phyloP scores from a whole-genome alignment of 2,888 invertebrate genomes.

The Drosophila rubida region DNA sequence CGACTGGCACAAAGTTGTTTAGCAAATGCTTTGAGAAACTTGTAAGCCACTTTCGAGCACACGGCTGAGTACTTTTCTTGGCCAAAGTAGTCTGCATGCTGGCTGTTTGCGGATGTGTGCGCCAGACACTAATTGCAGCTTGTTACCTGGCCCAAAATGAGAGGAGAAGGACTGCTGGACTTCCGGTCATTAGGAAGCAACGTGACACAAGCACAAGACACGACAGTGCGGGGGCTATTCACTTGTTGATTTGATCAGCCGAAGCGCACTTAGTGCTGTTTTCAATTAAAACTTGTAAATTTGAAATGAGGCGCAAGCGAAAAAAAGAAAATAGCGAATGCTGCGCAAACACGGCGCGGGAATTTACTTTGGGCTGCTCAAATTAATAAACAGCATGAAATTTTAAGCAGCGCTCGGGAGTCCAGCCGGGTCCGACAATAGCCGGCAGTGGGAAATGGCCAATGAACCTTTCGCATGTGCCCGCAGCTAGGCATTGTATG shows the following conservation, averaged over 20 bases:
- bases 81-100: slow-evolving; percentile 37
- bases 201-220: slow-evolving; percentile 41
- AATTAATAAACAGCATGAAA: slow-evolving; percentile 73
- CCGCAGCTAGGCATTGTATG: slow-evolving; percentile 37
- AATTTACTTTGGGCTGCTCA: slow-evolving; percentile 23
- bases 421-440: slow-evolving; percentile 31
- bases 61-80: slow-evolving; percentile 47
- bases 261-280: slow-evolving; percentile 56
- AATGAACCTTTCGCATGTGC: slow-evolving; percentile 62
- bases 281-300: slow-evolving; percentile 77
- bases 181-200: slow-evolving; percentile 73
- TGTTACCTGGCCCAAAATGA: slow-evolving; percentile 49
- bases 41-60: slow-evolving; percentile 55
- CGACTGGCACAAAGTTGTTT: slow-evolving; percentile 62
- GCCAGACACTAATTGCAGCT: slow-evolving; percentile 68
- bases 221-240: slow-evolving; percentile 5
- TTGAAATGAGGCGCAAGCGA: slow-evolving; percentile 58
- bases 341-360: slow-evolving; percentile 38
- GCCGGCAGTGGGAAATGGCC: slow-evolving; percentile 46
- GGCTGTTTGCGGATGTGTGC: slow-evolving; percentile 60
- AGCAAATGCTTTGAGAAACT: slow-evolving; percentile 49
- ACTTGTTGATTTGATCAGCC: slow-evolving; percentile 53
- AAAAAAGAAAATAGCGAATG: slow-evolving; percentile 32
- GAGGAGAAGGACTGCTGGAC: slow-evolving; percentile 26
- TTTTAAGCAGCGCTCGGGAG: slow-evolving; percentile 44